Percentiles rank a stretch among this genome's conserved stretches.
These are phyloP conservation scores for Helicolenus hilgendorfi DNA, from an alignment of 2,797 vertebrate genomes.

Conservation along the genomic window DNA sequence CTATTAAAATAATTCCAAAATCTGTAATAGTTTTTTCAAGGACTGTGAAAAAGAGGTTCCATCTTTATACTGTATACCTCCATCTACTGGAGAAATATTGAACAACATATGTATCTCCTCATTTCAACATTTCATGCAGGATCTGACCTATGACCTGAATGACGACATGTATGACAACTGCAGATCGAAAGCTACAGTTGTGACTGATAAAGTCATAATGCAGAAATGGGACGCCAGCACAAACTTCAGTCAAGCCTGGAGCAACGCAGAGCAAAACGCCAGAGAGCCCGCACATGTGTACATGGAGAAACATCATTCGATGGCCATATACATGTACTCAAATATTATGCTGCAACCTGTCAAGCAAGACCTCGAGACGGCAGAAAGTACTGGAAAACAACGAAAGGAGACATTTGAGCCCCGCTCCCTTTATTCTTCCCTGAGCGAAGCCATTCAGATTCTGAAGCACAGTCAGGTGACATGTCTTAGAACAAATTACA, in stretches of 20 bases:
- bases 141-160: not conserved
- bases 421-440: conserved; percentile 19
- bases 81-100: conserved; percentile 21
- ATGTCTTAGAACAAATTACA: conserved; percentile 35
- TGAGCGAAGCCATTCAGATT: conserved; percentile 62
- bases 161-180: not conserved
- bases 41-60: not conserved
- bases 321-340: conserved; percentile 52
- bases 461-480: conserved; percentile 56
- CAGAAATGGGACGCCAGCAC: not conserved
- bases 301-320: conserved; percentile 44
- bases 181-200: conserved; percentile 4
- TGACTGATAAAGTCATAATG: not conserved
- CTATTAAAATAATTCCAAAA: too few species aligned
- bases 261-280: not conserved
- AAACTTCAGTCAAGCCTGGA: conserved; percentile 43
- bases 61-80: not conserved
- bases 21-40: not conserved
- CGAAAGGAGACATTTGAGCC: not conserved
- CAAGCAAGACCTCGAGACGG: not conserved
- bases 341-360: not conserved
- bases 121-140: conserved; percentile 15
- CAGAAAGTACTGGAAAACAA: not conserved
- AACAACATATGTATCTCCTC: not conserved
- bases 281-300: conserved; percentile 31